These are phyloP conservation scores for Heliornis fulica DNA, from an alignment of 2,113 vertebrate genomes.

Conservation along the genomic window DNA sequence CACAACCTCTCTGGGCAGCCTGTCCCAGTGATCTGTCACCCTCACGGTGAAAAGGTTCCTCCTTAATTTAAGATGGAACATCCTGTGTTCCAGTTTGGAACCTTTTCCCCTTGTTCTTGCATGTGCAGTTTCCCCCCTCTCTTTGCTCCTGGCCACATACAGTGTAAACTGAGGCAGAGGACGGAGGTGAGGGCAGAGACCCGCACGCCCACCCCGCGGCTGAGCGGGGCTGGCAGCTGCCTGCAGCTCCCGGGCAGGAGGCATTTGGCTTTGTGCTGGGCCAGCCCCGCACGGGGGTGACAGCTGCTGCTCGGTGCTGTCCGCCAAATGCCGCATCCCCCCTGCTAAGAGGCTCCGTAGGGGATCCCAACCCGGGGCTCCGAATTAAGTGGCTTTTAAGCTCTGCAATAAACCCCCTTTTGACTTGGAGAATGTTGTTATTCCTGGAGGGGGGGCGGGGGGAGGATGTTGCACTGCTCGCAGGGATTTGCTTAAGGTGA, in stretches of 20 bases:
- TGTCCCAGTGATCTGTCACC: too few species aligned
- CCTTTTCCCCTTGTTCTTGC: too few species aligned
- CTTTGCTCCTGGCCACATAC: neutral
- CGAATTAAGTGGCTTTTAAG: neutral
- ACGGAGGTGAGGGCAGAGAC: neutral
- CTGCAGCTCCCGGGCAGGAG: neutral
- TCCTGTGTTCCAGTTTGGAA: too few species aligned
- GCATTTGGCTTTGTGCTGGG: accelerated
- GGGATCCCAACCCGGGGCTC: neutral
- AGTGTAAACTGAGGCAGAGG: neutral
- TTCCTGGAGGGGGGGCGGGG: neutral
- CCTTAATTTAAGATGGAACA: too few species aligned
- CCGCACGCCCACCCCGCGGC: accelerated
- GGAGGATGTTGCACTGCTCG: neutral
- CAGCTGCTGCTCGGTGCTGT: neutral
- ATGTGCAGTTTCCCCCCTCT: neutral
- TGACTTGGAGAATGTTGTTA: neutral
- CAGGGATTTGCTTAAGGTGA: neutral
- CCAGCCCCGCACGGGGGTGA: neutral
- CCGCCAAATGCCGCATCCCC: neutral
- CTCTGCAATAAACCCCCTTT: constrained; percentile 24
- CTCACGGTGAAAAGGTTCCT: too few species aligned
- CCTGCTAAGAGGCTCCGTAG: neutral
- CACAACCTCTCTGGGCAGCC: too few species aligned
- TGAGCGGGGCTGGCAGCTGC: neutral